phyloP scores from a whole-genome alignment of 2,797 vertebrate genomes.

The Buceros bicornis region DNA sequence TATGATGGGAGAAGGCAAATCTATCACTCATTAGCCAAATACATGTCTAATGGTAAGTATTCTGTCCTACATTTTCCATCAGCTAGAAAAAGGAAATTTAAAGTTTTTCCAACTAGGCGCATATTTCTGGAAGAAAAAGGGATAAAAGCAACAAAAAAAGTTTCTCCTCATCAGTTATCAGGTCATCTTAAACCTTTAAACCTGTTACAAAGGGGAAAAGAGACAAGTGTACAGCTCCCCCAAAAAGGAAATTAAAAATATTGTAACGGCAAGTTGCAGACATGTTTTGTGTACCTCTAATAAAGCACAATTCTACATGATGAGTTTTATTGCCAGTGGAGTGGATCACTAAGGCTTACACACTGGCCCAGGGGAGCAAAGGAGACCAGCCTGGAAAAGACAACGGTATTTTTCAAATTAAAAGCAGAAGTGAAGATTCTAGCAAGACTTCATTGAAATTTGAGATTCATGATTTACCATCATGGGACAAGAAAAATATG shows the following conservation, averaged over 20 bases:
- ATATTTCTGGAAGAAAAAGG: background rate
- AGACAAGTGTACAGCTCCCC: background rate
- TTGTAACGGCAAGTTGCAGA: background rate
- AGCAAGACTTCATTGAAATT: conserved; percentile 67
- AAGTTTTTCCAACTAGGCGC: background rate
- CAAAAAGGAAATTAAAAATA: background rate
- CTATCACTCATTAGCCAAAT: background rate
- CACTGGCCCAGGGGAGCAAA: conserved; percentile 34
- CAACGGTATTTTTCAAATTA: conserved; percentile 66
- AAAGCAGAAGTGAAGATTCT: conserved; percentile 72
- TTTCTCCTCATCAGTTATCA: too few species aligned
- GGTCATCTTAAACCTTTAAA: background rate
- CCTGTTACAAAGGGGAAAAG: background rate
- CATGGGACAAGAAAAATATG: conserved; percentile 38
- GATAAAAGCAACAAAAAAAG: background rate
- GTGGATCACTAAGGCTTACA: conserved; percentile 51
- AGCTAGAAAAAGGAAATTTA: background rate
- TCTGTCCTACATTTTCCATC: background rate
- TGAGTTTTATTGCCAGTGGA: background rate
- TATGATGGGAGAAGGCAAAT: background rate
- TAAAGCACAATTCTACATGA: background rate
- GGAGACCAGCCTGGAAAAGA: conserved; percentile 66
- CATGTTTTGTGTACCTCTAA: background rate
- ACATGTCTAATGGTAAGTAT: background rate
- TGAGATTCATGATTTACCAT: conserved; percentile 62